Conservation (phyloP, 1,140 invertebrate species). For the Babylonia areolata region DNA sequence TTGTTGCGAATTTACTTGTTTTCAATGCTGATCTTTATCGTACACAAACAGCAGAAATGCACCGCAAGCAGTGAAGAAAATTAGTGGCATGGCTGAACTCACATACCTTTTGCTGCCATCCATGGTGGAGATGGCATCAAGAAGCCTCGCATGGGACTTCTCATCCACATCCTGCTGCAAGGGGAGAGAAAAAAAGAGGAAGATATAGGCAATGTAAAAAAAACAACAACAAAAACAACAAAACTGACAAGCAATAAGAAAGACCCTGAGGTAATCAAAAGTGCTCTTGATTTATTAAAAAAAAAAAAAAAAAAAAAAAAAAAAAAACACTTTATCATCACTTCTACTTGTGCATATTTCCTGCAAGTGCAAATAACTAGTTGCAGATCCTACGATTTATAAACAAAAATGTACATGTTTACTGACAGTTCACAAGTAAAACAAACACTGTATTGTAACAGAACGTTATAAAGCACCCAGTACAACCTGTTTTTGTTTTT, state of each 20-base stretch:
- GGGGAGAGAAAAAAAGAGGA: slow-evolving; percentile 19
- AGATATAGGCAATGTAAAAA: background rate
- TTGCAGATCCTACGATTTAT: too few species aligned
- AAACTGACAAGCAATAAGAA: background rate
- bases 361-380: too few species aligned
- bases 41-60: background rate
- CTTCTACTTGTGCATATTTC: background rate
- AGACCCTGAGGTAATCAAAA: background rate
- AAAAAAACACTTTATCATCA: background rate
- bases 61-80: background rate
- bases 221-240: background rate
- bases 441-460: too few species aligned
- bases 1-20: too few species aligned
- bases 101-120: slow-evolving; percentile 64
- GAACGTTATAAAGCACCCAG: too few species aligned
- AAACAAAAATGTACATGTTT: too few species aligned
- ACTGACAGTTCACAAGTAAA: too few species aligned
- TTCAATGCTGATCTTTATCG: background rate
- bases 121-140: slow-evolving; percentile 64
- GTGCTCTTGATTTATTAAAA: background rate
- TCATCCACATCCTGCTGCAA: slow-evolving; percentile 42
- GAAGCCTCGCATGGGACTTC: slow-evolving; percentile 55
- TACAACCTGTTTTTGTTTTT: too few species aligned
- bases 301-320: background rate
- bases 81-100: background rate